Evolutionary conservation across 30 jellyfish, hydroid and myxozoan species (phyloP).

Genomic region (Aurelia aurita): DNA sequence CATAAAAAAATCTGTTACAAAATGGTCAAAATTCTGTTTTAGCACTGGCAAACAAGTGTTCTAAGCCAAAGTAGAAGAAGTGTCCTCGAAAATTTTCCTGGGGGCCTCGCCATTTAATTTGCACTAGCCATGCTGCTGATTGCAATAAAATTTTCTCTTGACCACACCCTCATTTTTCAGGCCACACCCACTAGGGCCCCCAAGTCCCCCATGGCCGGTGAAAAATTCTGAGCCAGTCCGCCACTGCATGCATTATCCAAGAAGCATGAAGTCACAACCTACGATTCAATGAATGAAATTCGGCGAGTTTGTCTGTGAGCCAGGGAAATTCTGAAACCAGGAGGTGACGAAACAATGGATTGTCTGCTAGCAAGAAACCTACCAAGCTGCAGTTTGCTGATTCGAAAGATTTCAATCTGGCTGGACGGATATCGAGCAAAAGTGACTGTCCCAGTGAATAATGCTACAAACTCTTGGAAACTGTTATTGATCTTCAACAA

Average conservation of each 20-base stretch:
- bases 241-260: slow-evolving; percentile 48
- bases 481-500: slow-evolving; percentile 42
- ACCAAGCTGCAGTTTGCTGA: not conserved
- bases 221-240: too few relatives aligned
- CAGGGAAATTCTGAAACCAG: not conserved
- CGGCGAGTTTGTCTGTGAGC: slow-evolving; percentile 42
- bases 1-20: too few relatives aligned
- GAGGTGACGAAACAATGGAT: not conserved
- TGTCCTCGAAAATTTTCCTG: too few relatives aligned
- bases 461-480: slow-evolving; percentile 37
- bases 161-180: too few relatives aligned
- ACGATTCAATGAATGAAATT: slow-evolving; percentile 23
- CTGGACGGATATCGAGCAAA: slow-evolving; percentile 43
- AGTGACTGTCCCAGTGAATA: slow-evolving; percentile 34
- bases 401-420: slow-evolving; percentile 29
- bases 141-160: too few relatives aligned
- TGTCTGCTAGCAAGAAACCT: slow-evolving; percentile 6
- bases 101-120: too few relatives aligned
- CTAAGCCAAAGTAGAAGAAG: too few relatives aligned
- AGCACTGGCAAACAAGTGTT: too few relatives aligned
- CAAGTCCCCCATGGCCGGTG: too few relatives aligned
- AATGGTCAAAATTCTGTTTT: too few relatives aligned
- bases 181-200: too few relatives aligned
- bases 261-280: slow-evolving; percentile 35
- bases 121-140: too few relatives aligned